Conservation (phyloP, 1,140 invertebrate species). For the Penaeus japonicus region DNA sequence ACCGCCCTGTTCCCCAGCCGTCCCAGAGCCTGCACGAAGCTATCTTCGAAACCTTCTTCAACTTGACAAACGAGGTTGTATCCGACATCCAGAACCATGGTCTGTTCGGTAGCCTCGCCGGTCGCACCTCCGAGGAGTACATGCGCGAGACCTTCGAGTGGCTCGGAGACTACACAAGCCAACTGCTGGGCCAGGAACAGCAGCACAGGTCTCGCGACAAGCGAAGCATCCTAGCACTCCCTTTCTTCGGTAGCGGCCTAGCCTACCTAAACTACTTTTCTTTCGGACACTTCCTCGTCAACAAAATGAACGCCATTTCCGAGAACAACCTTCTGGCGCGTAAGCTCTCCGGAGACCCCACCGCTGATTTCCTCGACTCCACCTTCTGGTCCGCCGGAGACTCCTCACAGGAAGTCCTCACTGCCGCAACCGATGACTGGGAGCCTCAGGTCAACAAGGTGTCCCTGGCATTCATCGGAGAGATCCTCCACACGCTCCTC, state of each 20-base stretch:
- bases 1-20: not conserved
- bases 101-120: conserved; percentile 18
- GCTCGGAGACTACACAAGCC: conserved; percentile 41
- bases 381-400: conserved; percentile 63
- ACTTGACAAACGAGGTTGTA: conserved; percentile 31
- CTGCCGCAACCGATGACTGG: conserved; percentile 59
- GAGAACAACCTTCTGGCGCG: conserved; percentile 50
- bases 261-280: conserved; percentile 49
- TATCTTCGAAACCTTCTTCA: conserved; percentile 27
- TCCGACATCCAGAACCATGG: conserved; percentile 19
- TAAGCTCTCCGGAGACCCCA: conserved; percentile 64
- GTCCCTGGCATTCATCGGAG: conserved; percentile 65
- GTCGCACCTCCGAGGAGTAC: conserved; percentile 41
- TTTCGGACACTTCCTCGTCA: conserved; percentile 53
- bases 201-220: not conserved
- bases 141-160: conserved; percentile 43
- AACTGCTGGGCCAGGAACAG: conserved; percentile 17
- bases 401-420: conserved; percentile 49
- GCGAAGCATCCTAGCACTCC: not conserved
- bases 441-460: conserved; percentile 57
- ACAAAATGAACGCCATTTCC: conserved; percentile 53
- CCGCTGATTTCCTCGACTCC: conserved; percentile 69
- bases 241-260: not conserved
- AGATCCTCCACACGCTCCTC: conserved; percentile 69
- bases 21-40: not conserved